Evolutionary conservation across 1,140 invertebrate species (phyloP).

Genomic region (Calliphora vicina): DNA sequence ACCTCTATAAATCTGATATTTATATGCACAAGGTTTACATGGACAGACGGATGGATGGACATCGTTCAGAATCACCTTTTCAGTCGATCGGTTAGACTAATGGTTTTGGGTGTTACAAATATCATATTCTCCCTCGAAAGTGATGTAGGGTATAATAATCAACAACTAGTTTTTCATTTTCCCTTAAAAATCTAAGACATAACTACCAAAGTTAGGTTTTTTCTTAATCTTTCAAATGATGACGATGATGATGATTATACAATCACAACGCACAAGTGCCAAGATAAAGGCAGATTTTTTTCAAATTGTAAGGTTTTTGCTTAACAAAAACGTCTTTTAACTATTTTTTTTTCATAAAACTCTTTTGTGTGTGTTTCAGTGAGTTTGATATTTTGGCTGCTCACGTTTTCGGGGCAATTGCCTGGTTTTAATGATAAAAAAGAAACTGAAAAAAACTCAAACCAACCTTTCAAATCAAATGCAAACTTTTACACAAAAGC

Average conservation of each 20-base stretch:
- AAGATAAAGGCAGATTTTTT: background rate
- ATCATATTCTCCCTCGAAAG: too few relatives aligned
- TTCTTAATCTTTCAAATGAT: background rate
- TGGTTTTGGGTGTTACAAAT: too few relatives aligned
- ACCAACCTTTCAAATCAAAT: background rate
- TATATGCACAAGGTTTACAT: too few relatives aligned
- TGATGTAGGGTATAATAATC: too few relatives aligned
- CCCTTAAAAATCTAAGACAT: background rate
- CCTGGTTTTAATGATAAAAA: constrained; percentile 2
- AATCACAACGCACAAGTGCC: constrained; percentile 2
- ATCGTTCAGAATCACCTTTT: too few relatives aligned
- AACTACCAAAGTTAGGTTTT: background rate
- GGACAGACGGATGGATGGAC: too few relatives aligned
- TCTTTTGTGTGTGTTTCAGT: background rate
- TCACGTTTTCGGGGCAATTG: constrained; percentile 4
- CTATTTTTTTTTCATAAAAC: background rate
- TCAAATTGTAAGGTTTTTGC: too few relatives aligned
- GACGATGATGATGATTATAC: background rate
- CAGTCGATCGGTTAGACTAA: too few relatives aligned
- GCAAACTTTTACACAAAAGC: background rate
- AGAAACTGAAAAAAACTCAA: background rate
- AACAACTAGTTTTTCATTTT: background rate
- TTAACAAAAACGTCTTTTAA: background rate
- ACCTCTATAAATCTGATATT: too few relatives aligned
- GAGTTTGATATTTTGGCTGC: background rate